Conservation (phyloP, 2,888 invertebrate species). For the Poecilus cupreus region DNA sequence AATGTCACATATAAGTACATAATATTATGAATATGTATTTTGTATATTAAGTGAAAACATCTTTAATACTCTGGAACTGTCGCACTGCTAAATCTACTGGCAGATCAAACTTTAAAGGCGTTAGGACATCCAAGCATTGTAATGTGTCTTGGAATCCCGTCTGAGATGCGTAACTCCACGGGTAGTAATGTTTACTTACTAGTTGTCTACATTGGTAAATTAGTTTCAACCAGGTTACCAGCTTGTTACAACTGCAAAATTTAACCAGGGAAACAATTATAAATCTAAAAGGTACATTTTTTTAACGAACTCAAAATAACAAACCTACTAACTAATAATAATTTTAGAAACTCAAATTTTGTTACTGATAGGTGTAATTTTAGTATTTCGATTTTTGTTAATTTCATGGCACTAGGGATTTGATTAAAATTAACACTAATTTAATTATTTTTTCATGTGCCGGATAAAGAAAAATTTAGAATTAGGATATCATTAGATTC, state of each 20-base stretch:
- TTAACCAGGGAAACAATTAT: constrained; percentile 41
- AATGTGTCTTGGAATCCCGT: constrained; percentile 98
- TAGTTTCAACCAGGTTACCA: constrained; percentile 95
- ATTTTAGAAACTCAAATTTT: no score
- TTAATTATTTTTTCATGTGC: no score
- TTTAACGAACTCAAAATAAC: no score
- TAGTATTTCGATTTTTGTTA: no score
- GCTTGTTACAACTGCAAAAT: constrained; percentile 85
- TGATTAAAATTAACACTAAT: no score
- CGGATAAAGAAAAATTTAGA: no score
- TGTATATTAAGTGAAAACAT: constrained; percentile 85
- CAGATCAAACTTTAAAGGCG: constrained; percentile 90
- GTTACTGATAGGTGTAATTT: no score
- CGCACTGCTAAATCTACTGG: constrained; percentile 97
- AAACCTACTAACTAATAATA: no score
- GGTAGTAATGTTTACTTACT: constrained; percentile 86
- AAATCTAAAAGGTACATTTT: background rate
- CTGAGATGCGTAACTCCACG: constrained; percentile 96
- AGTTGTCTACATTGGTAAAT: constrained; percentile 91
- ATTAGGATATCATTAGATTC: no score
- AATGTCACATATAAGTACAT: constrained; percentile 32
- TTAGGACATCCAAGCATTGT: constrained; percentile 90
- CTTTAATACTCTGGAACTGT: constrained; percentile 98
- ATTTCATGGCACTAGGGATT: no score
- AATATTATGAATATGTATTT: background rate